Evolutionary conservation across 2,888 invertebrate genomes (phyloP).

Genomic region (Melanostoma mellinum): DNA sequence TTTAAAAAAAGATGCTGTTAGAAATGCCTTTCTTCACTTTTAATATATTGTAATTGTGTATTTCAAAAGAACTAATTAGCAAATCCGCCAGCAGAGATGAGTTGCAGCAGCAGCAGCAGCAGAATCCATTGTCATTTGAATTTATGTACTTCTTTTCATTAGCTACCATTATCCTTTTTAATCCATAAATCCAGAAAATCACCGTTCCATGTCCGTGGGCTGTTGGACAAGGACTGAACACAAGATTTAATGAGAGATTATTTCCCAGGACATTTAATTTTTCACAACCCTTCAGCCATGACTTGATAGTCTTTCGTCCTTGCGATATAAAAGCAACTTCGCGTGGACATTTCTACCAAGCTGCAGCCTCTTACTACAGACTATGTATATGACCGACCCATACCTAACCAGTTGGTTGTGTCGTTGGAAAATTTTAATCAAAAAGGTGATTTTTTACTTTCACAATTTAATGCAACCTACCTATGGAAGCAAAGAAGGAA

Average conservation of each 20-base stretch:
- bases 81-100: conserved; percentile 40
- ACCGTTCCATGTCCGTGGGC: conserved; percentile 70
- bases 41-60: neutral
- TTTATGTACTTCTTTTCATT: conserved; percentile 59
- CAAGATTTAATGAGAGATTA: conserved; percentile 72
- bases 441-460: conserved; percentile 62
- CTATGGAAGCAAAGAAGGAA: conserved; percentile 35
- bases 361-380: conserved; percentile 13
- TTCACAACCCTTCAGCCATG: conserved; percentile 69
- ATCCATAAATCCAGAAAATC: conserved; percentile 71
- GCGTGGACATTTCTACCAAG: conserved; percentile 49
- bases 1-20: too few species aligned
- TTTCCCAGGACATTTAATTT: conserved; percentile 70
- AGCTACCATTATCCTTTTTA: conserved; percentile 64
- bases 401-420: conserved; percentile 29
- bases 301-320: conserved; percentile 64
- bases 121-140: conserved; percentile 55
- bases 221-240: conserved; percentile 70
- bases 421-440: conserved; percentile 66
- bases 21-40: too few species aligned
- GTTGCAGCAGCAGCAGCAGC: conserved; percentile 27
- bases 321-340: conserved; percentile 60
- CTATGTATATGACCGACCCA: conserved; percentile 11
- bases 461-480: conserved; percentile 44
- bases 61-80: conserved; percentile 57